Percentiles rank a stretch among this genome's conserved stretches.
phyloP scores from a whole-genome alignment of 2,797 vertebrate species.

The Acropternis orthonyx region DNA sequence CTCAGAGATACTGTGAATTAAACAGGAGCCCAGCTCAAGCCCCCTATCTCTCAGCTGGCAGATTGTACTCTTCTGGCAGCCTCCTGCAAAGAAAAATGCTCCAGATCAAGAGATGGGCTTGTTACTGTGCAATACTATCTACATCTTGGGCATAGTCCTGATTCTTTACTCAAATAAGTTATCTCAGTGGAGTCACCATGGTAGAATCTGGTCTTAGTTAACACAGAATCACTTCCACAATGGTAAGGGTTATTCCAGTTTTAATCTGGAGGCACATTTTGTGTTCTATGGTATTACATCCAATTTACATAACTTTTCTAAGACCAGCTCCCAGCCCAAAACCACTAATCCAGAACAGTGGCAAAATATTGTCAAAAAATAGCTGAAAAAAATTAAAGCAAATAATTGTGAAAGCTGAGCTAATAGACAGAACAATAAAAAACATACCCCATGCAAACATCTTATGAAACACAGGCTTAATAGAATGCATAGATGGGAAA shows the following conservation, averaged over 20 bases:
- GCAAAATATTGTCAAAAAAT: not conserved
- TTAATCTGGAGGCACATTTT: not conserved
- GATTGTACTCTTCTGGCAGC: not conserved
- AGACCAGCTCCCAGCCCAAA: not conserved
- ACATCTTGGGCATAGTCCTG: not conserved
- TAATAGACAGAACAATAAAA: not conserved
- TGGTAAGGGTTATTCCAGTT: not conserved
- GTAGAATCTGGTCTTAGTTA: not conserved
- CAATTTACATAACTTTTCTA: not conserved
- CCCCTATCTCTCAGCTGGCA: not conserved
- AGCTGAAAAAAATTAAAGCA: not conserved
- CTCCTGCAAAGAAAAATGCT: not conserved
- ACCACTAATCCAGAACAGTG: slow-evolving; percentile 4
- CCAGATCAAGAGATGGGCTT: not conserved
- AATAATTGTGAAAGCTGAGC: not conserved
- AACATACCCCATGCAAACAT: not conserved
- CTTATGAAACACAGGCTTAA: not conserved
- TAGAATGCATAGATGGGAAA: not conserved
- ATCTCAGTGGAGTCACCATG: not conserved
- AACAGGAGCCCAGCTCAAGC: not conserved
- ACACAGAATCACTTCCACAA: not conserved
- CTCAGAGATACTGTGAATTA: not conserved
- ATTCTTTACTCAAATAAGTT: not conserved
- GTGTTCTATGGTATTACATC: not conserved
- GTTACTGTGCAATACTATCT: not conserved